A percentile compares a stretch with the other conserved stretches of the same genome.
These are phyloP conservation scores for Perca fluviatilis DNA, from an alignment of 2,113 vertebrate genomes.

Conservation along the genomic window DNA sequence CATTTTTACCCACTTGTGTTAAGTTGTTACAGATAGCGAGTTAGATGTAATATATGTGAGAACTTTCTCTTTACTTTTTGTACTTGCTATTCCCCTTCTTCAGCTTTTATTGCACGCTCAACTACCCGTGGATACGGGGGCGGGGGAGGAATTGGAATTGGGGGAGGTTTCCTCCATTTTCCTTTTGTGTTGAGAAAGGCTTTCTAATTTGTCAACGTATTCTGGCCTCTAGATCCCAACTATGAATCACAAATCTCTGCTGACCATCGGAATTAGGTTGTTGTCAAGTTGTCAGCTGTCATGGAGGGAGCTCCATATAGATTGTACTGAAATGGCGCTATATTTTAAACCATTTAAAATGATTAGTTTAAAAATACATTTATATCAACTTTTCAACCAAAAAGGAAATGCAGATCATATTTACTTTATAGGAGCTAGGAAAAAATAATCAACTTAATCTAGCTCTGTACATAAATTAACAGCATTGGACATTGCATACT, in stretches of 20 bases:
- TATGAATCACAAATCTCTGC: background rate
- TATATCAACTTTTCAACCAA: background rate
- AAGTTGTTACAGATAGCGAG: slow-evolving; percentile 16
- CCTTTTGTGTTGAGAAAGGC: background rate
- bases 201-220: background rate
- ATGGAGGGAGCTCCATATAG: background rate
- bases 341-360: background rate
- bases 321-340: background rate
- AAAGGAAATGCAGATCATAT: background rate
- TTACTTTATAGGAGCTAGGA: background rate
- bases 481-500: background rate
- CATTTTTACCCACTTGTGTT: slow-evolving; percentile 16
- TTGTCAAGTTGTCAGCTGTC: background rate
- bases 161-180: background rate
- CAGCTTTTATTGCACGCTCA: background rate
- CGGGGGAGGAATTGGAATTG: too few species aligned
- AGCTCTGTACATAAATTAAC: background rate
- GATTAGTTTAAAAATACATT: background rate
- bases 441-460: background rate
- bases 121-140: background rate
- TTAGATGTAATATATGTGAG: background rate
- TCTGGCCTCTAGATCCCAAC: background rate
- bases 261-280: background rate
- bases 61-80: background rate
- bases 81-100: background rate